phyloP scores from a whole-genome alignment of 2,113 vertebrate species.

The Ciconia stormi region DNA sequence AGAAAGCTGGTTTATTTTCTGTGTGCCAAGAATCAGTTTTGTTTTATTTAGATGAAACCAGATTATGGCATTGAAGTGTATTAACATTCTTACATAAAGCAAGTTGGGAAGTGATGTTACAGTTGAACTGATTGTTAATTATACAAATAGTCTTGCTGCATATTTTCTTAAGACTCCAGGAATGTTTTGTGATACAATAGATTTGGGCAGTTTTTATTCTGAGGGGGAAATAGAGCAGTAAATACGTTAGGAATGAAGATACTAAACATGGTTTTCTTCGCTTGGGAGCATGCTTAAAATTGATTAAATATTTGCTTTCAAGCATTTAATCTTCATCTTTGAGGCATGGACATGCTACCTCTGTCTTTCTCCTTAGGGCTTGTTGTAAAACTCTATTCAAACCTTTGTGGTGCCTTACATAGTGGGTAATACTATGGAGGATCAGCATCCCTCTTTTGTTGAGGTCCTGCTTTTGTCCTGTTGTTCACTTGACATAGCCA shows the following conservation, averaged over 20 bases:
- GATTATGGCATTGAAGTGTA: constrained; percentile 47
- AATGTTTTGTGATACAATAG: constrained; percentile 5
- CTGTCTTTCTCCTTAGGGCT: constrained; percentile 9
- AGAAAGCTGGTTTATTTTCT: constrained; percentile 39
- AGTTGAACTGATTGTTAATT: constrained; percentile 45
- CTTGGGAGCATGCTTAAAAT: constrained; percentile 33
- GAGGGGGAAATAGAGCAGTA: neutral
- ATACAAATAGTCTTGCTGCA: neutral
- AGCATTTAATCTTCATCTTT: constrained; percentile 29
- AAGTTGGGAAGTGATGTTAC: constrained; percentile 10
- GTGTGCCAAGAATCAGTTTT: constrained; percentile 32
- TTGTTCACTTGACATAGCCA: neutral
- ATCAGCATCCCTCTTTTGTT: constrained; percentile 33
- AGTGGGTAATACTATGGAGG: neutral
- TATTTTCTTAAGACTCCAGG: constrained; percentile 27
- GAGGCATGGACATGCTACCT: neutral
- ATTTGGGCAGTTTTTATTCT: neutral
- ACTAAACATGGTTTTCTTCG: neutral
- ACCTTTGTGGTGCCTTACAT: neutral
- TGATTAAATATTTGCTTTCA: constrained; percentile 41
- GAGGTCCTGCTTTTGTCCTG: constrained; percentile 26
- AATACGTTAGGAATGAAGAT: constrained; percentile 19
- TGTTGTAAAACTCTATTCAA: constrained; percentile 30
- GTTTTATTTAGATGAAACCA: constrained; percentile 58
- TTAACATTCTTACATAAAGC: constrained; percentile 30